Evolutionary conservation across 2,888 invertebrate species (phyloP), one percentile per base, ranked within the genome.

Genomic region (Scaptomyza cyrtandrae): DNA sequence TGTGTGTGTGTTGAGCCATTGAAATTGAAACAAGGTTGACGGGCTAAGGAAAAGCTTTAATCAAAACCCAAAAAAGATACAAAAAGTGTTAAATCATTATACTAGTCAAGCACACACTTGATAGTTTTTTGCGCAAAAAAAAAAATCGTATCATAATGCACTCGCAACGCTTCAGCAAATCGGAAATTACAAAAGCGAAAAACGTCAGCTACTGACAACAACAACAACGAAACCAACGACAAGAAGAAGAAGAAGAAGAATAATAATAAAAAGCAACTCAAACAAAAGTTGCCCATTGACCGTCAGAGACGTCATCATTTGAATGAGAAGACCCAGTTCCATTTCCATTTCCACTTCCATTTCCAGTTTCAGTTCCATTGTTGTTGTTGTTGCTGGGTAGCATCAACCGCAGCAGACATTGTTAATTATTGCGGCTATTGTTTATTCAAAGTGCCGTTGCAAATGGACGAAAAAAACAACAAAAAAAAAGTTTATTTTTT

Each of bases 381-480:
- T 64, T 64, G 59, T 52, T 24, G 52, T 13, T 45, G 55, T 29
- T 31, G 29, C 46, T 29, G 33, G 19, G 41, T 19, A 9, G n/a
- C 10, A 39, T 7, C 24, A 55, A 41, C 6, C 33, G 52, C 48
- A 49, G 46, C 48, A 54, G 43, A 44, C 54, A 37, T 55, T 54
- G 54, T 66, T 52, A 50, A 67, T 68, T 69, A 53, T 66, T 48
- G 35, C 39, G 33, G 29, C 37, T 14, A 57, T 67, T 61, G 54
- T 58, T 53, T 46, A 44, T 50, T 45, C 14, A 33, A 44, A 53
- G 16, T 44, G 14, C 9, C 37, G 13, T 39, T 48, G 55, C 19
- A 31, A 49, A 59, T 44, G 37, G 41, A 41, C 4, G 1, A 35
- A 35, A 35, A 4, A 13, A 35, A 35, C 4, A 0, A 13, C 3